Evolutionary conservation across 2,113 vertebrate genomes (phyloP).

Genomic region (Leptosomus discolor): DNA sequence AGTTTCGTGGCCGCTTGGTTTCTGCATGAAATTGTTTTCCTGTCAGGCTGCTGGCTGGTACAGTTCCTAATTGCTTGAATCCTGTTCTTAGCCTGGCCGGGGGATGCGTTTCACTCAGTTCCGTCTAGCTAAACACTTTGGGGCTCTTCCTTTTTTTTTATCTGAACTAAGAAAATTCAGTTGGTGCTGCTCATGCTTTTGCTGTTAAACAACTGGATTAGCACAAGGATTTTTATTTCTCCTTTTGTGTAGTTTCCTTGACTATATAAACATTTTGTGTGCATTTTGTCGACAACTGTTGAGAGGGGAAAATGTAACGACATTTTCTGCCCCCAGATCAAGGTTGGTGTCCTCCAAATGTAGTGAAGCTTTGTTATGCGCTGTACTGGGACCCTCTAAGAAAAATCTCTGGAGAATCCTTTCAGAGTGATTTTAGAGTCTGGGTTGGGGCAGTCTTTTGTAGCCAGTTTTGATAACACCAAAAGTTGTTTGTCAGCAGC

Average conservation of each 20-base stretch:
- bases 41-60: not conserved
- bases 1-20: not conserved
- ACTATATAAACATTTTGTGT: not conserved
- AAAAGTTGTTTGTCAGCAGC: not conserved
- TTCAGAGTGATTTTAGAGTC: not conserved
- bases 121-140: not conserved
- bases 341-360: not conserved
- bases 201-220: not conserved
- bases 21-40: not conserved
- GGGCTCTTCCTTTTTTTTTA: not conserved
- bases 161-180: not conserved
- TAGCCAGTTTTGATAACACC: not conserved
- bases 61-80: not conserved
- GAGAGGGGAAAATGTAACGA: not conserved
- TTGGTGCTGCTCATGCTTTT: not conserved
- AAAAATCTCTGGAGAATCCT: not conserved
- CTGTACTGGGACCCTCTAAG: not conserved
- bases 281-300: not conserved
- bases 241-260: not conserved
- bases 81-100: not conserved
- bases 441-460: not conserved
- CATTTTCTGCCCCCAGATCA: not conserved
- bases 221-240: not conserved
- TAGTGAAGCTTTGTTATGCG: not conserved
- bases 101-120: not conserved